A percentile compares a stretch with the other conserved stretches of the same genome.
Conservation (phyloP, 1,140 invertebrate genomes). For the Bombus confusus region DNA sequence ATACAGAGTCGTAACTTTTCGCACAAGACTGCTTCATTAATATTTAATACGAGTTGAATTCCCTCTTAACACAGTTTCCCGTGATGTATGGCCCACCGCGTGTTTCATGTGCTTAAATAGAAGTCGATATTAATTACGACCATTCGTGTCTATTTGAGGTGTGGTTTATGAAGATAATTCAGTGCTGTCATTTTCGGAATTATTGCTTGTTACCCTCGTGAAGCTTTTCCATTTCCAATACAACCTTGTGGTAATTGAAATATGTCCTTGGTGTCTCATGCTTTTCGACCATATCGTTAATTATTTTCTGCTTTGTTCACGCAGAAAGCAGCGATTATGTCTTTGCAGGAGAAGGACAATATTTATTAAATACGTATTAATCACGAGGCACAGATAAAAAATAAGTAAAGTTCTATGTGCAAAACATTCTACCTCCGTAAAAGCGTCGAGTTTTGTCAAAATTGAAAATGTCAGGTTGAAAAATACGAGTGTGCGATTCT, state of each 20-base stretch:
- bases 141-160: background rate
- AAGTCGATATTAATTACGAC: slow-evolving; percentile 24
- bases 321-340: too few relatives aligned
- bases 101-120: background rate
- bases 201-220: background rate
- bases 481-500: too few relatives aligned
- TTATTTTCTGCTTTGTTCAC: too few relatives aligned
- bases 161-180: background rate
- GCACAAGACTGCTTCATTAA: background rate
- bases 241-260: background rate
- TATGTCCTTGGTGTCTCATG: too few relatives aligned
- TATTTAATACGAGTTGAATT: slow-evolving; percentile 39
- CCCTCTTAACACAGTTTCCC: slow-evolving; percentile 6
- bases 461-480: too few relatives aligned
- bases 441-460: too few relatives aligned
- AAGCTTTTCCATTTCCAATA: background rate
- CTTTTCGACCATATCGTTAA: too few relatives aligned
- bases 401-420: too few relatives aligned
- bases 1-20: slow-evolving; percentile 6
- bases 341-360: too few relatives aligned
- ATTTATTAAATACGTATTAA: too few relatives aligned
- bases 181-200: background rate
- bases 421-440: too few relatives aligned
- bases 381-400: too few relatives aligned
- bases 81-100: background rate